Conservation (phyloP, 2,888 invertebrate genomes). For the Osmoderma eremita region DNA sequence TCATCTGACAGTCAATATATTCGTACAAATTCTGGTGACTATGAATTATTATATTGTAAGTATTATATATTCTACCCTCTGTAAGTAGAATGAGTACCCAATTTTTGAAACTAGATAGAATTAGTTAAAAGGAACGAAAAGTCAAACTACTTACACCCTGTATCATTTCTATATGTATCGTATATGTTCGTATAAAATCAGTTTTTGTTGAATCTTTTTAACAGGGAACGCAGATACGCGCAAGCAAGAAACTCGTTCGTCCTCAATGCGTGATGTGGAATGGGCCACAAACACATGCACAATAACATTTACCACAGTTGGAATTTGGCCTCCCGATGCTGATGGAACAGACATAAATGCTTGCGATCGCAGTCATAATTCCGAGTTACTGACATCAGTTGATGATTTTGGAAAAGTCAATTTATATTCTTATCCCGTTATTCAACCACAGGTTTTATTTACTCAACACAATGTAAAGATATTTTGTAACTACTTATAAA, state of each 20-base stretch:
- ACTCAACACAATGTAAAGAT: neutral
- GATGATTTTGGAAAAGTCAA: slow-evolving; percentile 94
- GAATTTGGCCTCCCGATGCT: slow-evolving; percentile 91
- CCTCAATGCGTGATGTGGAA: slow-evolving; percentile 77
- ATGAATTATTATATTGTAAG: slow-evolving; percentile 92
- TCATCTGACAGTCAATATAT: slow-evolving; percentile 82
- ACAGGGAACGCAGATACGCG: slow-evolving; percentile 90
- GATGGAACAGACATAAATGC: slow-evolving; percentile 91
- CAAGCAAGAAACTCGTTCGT: slow-evolving; percentile 79
- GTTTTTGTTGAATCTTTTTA: no score
- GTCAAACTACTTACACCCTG: no score
- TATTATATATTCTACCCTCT: slow-evolving; percentile 57
- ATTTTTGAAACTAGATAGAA: no score
- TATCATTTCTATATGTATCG: no score
- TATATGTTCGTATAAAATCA: no score
- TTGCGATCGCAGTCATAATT: slow-evolving; percentile 73
- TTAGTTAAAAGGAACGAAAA: no score
- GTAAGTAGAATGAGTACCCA: no score
- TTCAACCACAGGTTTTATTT: slow-evolving; percentile 80
- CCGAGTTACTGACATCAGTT: slow-evolving; percentile 80
- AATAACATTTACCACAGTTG: slow-evolving; percentile 81
- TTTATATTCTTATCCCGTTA: slow-evolving; percentile 83
- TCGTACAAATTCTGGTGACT: slow-evolving; percentile 89
- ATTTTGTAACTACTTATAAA: slow-evolving; percentile 24
- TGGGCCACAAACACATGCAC: slow-evolving; percentile 87